Evolutionary conservation across 2,888 invertebrate species (phyloP), one percentile per base, ranked within the genome.

Genomic region (Hypolimnas misippus): DNA sequence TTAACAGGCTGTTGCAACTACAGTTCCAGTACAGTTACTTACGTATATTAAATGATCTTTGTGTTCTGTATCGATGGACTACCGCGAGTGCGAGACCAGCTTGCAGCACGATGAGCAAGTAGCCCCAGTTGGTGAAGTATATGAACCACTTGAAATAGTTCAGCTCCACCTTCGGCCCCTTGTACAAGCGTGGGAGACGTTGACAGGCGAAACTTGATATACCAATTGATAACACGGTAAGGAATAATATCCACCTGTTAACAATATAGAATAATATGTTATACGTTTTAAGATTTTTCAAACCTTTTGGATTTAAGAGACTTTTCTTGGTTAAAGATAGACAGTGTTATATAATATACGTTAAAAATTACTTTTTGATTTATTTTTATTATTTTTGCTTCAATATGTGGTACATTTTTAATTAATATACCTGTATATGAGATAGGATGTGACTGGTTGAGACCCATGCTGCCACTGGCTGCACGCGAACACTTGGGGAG

Each of bases 51-150:
- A 81, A 79, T 25, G 72, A 70, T 67, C 84, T 84, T 62, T 84
- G 79, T 33, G 75, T 70, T 66, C 83, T 77, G 79, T 90, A 93
- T 29, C 89, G 84, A 60, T 89, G 87, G 0, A 93, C 93, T 0
- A 94, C 85, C 1, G 83, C 77, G 0, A 93, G 82, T 0, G 92
- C 94, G 0, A 95, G 75, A 0, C 93, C 76, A 0, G 95, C 87
- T 74, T 96, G 95, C 1, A 92, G 59, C 0, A 91, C 83, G 65
- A 95, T 94, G 50, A 94, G 70, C 8, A 93, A 76, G 75, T 93
- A 93, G 38, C 95, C 95, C 95, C 96, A 96, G 81, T 96, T 95
- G 10, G 96, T 96, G 73, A 96, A 92, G 80, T 95, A 96, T 68
- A 95, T 95, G 62, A 94, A 92, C 95, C 95, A 96, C 74, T 94